phyloP scores from a whole-genome alignment of 2,888 invertebrate species.

The Tachina lurida region DNA sequence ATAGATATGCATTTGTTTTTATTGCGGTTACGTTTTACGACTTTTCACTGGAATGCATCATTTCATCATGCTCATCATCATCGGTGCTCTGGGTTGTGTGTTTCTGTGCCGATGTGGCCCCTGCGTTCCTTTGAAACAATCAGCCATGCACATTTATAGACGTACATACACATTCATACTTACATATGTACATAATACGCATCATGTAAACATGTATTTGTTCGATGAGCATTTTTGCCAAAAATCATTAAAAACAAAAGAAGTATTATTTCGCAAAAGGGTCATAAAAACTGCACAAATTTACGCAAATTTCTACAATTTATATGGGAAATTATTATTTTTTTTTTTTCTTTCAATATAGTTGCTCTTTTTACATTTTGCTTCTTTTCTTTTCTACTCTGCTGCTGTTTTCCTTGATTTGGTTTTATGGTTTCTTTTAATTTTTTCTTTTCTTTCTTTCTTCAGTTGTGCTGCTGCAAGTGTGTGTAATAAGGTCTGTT shows the following conservation, averaged over 20 bases:
- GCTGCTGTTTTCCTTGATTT: slow-evolving; percentile 41
- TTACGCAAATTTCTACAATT: slow-evolving; percentile 72
- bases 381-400: slow-evolving; percentile 21
- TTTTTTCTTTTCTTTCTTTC: slow-evolving; percentile 37
- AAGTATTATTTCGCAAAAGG: slow-evolving; percentile 67
- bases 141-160: slow-evolving; percentile 34
- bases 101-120: slow-evolving; percentile 34
- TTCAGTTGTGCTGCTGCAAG: slow-evolving; percentile 29
- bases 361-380: slow-evolving; percentile 12
- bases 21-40: slow-evolving; percentile 75
- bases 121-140: slow-evolving; percentile 38
- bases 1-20: slow-evolving; percentile 71
- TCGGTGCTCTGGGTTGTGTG: slow-evolving; percentile 2
- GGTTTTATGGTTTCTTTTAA: slow-evolving; percentile 52
- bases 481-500: slow-evolving; percentile 1
- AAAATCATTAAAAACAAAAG: slow-evolving; percentile 72
- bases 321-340: slow-evolving; percentile 62
- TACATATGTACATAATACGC: background rate
- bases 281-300: slow-evolving; percentile 71
- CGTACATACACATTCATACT: background rate
- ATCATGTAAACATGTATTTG: background rate
- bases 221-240: slow-evolving; percentile 65
- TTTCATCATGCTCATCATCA: slow-evolving; percentile 66
- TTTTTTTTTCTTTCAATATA: slow-evolving; percentile 1
- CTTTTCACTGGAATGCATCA: slow-evolving; percentile 74